A percentile compares a stretch with the other conserved stretches of the same genome.
These are phyloP conservation scores for Mya arenaria DNA, from an alignment of 1,140 invertebrate genomes.

Conservation along the genomic window DNA sequence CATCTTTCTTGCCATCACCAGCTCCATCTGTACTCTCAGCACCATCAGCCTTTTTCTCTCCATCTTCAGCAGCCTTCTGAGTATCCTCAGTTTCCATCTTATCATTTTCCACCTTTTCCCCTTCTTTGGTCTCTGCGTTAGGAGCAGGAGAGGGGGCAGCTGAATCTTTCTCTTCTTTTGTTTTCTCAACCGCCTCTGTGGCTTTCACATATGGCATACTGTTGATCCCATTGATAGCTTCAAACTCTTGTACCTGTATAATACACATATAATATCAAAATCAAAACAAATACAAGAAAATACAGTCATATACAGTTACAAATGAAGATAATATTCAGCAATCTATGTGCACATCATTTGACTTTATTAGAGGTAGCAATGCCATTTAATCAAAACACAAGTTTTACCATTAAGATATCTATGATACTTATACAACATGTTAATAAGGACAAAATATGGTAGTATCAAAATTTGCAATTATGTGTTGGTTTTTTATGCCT, in stretches of 20 bases:
- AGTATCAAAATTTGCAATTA: too few species aligned
- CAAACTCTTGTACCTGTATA: slow-evolving; percentile 94
- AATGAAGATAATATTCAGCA: background rate
- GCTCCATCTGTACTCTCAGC: slow-evolving; percentile 82
- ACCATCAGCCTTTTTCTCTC: slow-evolving; percentile 80
- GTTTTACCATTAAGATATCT: background rate
- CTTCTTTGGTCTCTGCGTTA: slow-evolving; percentile 64
- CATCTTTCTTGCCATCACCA: slow-evolving; percentile 77
- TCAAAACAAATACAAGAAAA: background rate
- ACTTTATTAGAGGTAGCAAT: background rate
- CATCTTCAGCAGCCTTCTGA: slow-evolving; percentile 53
- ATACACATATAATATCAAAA: slow-evolving; percentile 80
- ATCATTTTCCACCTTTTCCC: slow-evolving; percentile 69
- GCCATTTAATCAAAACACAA: background rate
- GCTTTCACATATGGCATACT: slow-evolving; percentile 94
- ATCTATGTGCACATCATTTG: background rate
- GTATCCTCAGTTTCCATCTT: slow-evolving; percentile 80
- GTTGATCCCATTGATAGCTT: slow-evolving; percentile 98
- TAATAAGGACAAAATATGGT: too few species aligned
- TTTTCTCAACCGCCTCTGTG: slow-evolving; percentile 85
- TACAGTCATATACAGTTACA: background rate
- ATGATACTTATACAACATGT: background rate
- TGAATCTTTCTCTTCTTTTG: slow-evolving; percentile 76
- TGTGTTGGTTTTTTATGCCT: too few species aligned
- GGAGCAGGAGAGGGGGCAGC: slow-evolving; percentile 84